Percentiles rank a stretch among this genome's conserved stretches.
Conservation (phyloP, 2,113 vertebrate genomes). For the Chinchilla lanigera region DNA sequence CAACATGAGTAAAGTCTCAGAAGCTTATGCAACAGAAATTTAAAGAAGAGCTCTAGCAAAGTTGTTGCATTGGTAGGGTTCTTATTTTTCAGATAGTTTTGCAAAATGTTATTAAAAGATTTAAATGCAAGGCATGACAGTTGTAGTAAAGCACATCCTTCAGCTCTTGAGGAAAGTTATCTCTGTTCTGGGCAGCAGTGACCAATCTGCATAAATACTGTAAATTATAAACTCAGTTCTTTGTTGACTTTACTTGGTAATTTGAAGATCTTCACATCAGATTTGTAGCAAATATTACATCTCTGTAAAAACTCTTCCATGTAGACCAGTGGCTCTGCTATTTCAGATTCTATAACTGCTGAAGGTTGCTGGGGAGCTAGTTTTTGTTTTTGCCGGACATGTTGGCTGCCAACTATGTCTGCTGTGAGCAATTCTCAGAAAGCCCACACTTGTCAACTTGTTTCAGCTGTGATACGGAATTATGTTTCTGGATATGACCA, state of each 20-base stretch:
- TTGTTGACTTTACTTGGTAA: conserved; percentile 94
- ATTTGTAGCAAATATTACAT: conserved; percentile 91
- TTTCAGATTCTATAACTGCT: conserved; percentile 93
- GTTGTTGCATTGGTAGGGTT: conserved; percentile 88
- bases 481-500: not conserved
- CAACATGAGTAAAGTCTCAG: conserved; percentile 92
- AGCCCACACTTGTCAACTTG: not conserved
- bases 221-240: conserved; percentile 89
- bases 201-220: conserved; percentile 93
- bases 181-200: conserved; percentile 92
- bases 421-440: not conserved
- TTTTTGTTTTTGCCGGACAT: conserved; percentile 92
- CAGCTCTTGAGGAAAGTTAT: conserved; percentile 92
- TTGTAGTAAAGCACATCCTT: conserved; percentile 90
- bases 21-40: conserved; percentile 89
- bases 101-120: conserved; percentile 92
- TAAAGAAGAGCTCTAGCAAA: conserved; percentile 93
- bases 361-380: conserved; percentile 91
- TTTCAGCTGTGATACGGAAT: not conserved
- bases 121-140: conserved; percentile 89
- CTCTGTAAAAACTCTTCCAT: conserved; percentile 93
- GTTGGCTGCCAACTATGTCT: not conserved
- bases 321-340: conserved; percentile 91
- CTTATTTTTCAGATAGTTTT: conserved; percentile 92
- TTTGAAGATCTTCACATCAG: conserved; percentile 94